Evolutionary conservation across 2,113 vertebrate species (phyloP), one percentile per base, ranked within the genome.

Genomic region (Aix galericulata): DNA sequence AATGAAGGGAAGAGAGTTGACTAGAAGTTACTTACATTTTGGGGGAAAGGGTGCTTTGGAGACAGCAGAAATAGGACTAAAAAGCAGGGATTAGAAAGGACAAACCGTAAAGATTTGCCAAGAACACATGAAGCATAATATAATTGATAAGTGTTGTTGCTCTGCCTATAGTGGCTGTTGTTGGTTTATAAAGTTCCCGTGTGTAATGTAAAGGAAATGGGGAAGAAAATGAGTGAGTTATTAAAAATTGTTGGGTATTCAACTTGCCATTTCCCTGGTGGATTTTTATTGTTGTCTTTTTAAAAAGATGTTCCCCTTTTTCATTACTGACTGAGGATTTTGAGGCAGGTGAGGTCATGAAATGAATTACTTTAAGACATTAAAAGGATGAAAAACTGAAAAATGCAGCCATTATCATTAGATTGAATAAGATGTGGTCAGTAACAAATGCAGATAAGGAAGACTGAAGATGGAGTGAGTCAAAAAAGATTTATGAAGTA

Each of bases 161-260:
- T 94, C n/a, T 92, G 27, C 63, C 90, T 87, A 53, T 42, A 87
- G 63, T 80, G 42, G 58, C 89, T 93, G 52, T 90, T 94, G 72
- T 82, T 93, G 66, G 46, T 76, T 66, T 93, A 22, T 86, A 85
- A 91, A 62, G 31, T 82, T 94, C 79, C 91, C 79, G n/a, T 42
- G 78, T 75, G 88, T 88, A 89, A 90, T 73, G 42, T 93, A 84
- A 95, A 95, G 77, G 76, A 96, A 97, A 96, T 91, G 73, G 87
- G 77, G 16, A 96, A 48, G 93, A 96, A 96, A 97, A 95, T 88
- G 27, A 95, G 42, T 32, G 71, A 76, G 68, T 93, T 55, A 38
- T 92, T 97, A 92, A 89, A 94, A 92, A 55, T 77, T 92, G 46
- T 59, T 91, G 56, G n/a, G 27, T 26, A 93, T 94, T 94, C 58